A percentile compares a stretch with the other conserved stretches of the same genome.
Conservation (phyloP, 2,113 vertebrate species). For the Electrona antarctica region DNA sequence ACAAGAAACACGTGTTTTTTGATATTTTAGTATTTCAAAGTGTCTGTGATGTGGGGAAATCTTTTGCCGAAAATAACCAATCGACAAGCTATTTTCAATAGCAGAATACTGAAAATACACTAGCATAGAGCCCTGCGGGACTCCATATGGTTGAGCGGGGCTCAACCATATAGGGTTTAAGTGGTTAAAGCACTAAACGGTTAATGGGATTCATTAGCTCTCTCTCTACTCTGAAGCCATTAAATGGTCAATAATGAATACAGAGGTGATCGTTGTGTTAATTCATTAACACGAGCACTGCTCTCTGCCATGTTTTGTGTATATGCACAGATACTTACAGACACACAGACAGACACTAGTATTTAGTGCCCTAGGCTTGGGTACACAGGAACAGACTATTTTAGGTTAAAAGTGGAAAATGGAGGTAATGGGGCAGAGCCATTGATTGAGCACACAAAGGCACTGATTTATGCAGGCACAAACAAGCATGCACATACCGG, state of each 20-base stretch:
- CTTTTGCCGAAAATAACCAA: too few species aligned
- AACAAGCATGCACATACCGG: not conserved
- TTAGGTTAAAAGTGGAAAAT: too few species aligned
- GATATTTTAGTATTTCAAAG: too few species aligned
- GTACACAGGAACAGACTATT: not conserved
- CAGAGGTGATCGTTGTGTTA: slow-evolving; percentile 47
- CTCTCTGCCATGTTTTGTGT: not conserved
- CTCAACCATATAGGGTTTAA: slow-evolving; percentile 10
- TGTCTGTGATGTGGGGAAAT: too few species aligned
- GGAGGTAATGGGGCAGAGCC: too few species aligned
- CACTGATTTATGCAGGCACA: not conserved
- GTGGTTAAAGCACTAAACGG: slow-evolving; percentile 25
- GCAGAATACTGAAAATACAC: too few species aligned
- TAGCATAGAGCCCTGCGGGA: too few species aligned
- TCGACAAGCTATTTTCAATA: too few species aligned
- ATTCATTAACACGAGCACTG: slow-evolving; percentile 58
- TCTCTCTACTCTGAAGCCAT: slow-evolving; percentile 55
- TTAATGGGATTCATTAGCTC: slow-evolving; percentile 36
- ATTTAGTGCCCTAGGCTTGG: too few species aligned
- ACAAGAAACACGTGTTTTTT: too few species aligned
- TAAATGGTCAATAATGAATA: slow-evolving; percentile 59
- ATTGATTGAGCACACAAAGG: not conserved
- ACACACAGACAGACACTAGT: slow-evolving; percentile 2
- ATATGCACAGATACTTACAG: not conserved
- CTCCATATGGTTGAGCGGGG: too few species aligned